These are phyloP conservation scores for Ara ararauna DNA, from an alignment of 2,797 vertebrate genomes.

Conservation along the genomic window DNA sequence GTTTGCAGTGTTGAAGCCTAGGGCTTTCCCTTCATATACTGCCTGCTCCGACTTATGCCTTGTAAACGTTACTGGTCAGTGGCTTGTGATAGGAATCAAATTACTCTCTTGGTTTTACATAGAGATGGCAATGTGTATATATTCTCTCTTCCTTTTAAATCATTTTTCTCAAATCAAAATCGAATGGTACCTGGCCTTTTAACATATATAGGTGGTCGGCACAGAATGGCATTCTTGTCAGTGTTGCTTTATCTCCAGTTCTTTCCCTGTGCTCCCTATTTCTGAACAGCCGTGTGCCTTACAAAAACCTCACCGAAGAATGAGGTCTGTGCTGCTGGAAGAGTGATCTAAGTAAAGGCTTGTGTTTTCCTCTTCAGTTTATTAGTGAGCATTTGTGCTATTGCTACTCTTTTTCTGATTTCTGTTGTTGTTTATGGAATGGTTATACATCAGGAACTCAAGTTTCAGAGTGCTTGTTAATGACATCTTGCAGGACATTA, in stretches of 20 bases:
- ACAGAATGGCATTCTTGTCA: not conserved
- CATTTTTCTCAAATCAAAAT: not conserved
- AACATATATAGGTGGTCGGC: accelerated
- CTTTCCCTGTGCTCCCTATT: not conserved
- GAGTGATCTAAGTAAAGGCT: not conserved
- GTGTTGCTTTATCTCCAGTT: not conserved
- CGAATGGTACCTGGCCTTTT: not conserved
- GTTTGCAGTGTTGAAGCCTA: not conserved
- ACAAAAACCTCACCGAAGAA: not conserved
- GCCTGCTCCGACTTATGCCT: not conserved
- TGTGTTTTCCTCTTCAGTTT: not conserved
- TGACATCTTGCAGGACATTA: not conserved
- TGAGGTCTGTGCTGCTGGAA: not conserved
- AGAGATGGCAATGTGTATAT: not conserved
- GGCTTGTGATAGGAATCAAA: not conserved
- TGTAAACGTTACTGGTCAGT: not conserved
- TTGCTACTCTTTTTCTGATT: not conserved
- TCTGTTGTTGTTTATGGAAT: not conserved
- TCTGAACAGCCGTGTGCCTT: not conserved
- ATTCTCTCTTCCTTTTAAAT: not conserved
- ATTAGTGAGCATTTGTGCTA: not conserved
- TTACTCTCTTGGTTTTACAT: not conserved
- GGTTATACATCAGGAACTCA: not conserved
- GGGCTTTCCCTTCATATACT: accelerated
- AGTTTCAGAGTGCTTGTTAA: not conserved